Conservation (phyloP, 1,140 invertebrate species). For the Drosophila triauraria region DNA sequence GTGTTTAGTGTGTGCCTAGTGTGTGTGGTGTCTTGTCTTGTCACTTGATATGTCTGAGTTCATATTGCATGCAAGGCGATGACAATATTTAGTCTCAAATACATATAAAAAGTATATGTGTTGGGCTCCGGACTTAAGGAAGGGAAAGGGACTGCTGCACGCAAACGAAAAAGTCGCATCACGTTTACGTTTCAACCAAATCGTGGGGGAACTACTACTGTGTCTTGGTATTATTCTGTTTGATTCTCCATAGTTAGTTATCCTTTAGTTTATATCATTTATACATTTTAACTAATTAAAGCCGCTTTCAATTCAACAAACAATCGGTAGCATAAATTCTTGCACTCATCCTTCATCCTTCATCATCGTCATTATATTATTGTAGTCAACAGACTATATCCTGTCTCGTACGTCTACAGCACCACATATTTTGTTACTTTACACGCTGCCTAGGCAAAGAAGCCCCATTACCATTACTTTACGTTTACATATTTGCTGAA, state of each 20-base stretch:
- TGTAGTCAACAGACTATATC: slow-evolving; percentile 36
- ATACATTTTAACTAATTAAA: slow-evolving; percentile 76
- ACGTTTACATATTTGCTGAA: slow-evolving; percentile 55
- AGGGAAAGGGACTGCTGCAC: slow-evolving; percentile 50
- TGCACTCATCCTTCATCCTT: slow-evolving; percentile 36
- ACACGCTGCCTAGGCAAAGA: slow-evolving; percentile 63
- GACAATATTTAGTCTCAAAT: slow-evolving; percentile 80
- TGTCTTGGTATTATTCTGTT: slow-evolving; percentile 23
- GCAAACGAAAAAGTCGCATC: slow-evolving; percentile 63
- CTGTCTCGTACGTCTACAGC: slow-evolving; percentile 63
- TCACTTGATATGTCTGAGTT: slow-evolving; percentile 81
- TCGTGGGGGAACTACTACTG: slow-evolving; percentile 32
- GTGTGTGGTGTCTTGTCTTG: slow-evolving; percentile 62
- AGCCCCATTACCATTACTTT: slow-evolving; percentile 50
- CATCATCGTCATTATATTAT: slow-evolving; percentile 39
- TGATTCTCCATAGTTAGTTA: slow-evolving; percentile 26
- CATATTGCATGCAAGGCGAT: slow-evolving; percentile 67
- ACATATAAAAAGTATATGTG: slow-evolving; percentile 81
- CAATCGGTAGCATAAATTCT: slow-evolving; percentile 63
- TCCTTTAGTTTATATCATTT: slow-evolving; percentile 36
- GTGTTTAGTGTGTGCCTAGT: slow-evolving; percentile 24
- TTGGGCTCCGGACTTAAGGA: slow-evolving; percentile 43
- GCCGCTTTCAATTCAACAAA: slow-evolving; percentile 76
- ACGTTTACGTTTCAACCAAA: slow-evolving; percentile 46
- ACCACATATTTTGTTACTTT: slow-evolving; percentile 76